These are phyloP conservation scores for Drosophila kambysellisi DNA, from an alignment of 2,888 invertebrate species.

Conservation along the genomic window DNA sequence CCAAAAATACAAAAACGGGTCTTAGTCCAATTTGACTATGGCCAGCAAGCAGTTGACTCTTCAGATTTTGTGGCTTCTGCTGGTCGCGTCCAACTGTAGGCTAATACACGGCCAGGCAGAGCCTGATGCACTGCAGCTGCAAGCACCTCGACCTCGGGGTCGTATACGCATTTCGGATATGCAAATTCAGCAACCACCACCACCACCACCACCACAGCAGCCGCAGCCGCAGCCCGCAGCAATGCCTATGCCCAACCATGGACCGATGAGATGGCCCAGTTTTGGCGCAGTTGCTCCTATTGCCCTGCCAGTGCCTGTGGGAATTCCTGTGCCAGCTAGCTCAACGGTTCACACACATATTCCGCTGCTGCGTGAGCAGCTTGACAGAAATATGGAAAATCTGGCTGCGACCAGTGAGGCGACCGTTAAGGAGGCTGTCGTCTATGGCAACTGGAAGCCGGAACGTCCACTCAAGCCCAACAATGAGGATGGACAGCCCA, in stretches of 20 bases:
- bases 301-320: slow-evolving; percentile 13
- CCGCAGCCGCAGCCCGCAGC: slow-evolving; percentile 1
- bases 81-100: slow-evolving; percentile 21
- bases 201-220: slow-evolving; percentile 1
- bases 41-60: slow-evolving; percentile 36
- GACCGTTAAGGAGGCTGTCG: slow-evolving; percentile 64
- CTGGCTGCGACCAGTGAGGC: slow-evolving; percentile 30
- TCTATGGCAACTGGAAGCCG: slow-evolving; percentile 82
- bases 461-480: slow-evolving; percentile 69
- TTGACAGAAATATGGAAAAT: slow-evolving; percentile 6
- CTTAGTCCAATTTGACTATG: slow-evolving; percentile 51
- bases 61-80: slow-evolving; percentile 34
- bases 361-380: slow-evolving; percentile 60
- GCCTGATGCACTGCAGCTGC: slow-evolving; percentile 56
- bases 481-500: slow-evolving; percentile 39
- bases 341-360: slow-evolving; percentile 72
- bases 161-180: slow-evolving; percentile 70
- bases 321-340: slow-evolving; percentile 35
- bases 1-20: slow-evolving; percentile 16
- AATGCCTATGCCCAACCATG: slow-evolving; percentile 13
- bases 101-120: slow-evolving; percentile 28
- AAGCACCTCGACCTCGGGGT: slow-evolving; percentile 57
- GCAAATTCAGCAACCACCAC: slow-evolving; percentile 35
- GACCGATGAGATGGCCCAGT: slow-evolving; percentile 42
- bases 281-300: slow-evolving; percentile 24